phyloP scores from a whole-genome alignment of 2,888 invertebrate genomes.

The Temnothorax unifasciatus region DNA sequence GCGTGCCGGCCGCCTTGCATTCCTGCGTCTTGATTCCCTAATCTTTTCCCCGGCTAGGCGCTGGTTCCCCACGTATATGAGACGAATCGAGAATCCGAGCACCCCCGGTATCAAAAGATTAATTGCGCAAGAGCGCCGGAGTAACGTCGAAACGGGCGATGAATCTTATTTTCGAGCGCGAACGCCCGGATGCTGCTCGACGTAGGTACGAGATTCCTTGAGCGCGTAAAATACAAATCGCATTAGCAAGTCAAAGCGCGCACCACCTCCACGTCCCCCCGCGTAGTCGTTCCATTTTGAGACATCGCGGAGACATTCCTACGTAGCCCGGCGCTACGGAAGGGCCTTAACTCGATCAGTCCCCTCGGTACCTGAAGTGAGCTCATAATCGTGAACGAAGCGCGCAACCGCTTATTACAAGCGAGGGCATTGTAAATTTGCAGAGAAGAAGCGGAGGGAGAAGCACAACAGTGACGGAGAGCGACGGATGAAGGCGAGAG shows the following conservation, averaged over 20 bases:
- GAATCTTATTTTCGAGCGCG: conserved; percentile 3
- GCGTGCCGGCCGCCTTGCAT: conserved; percentile 54
- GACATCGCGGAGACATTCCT: conserved; percentile 57
- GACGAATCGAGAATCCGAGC: conserved; percentile 29
- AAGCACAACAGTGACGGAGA: conserved; percentile 44
- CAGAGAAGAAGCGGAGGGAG: conserved; percentile 66
- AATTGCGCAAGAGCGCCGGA: background rate
- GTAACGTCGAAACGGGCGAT: background rate
- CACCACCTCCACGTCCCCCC: background rate
- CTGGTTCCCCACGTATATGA: background rate
- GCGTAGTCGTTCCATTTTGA: conserved; percentile 26
- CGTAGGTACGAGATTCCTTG: background rate
- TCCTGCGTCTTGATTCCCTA: conserved; percentile 60
- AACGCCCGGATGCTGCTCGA: background rate
- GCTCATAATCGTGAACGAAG: conserved; percentile 79
- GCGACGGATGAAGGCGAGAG: conserved; percentile 26
- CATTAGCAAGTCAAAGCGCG: conserved; percentile 31
- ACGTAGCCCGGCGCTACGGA: conserved; percentile 53
- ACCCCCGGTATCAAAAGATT: conserved; percentile 27
- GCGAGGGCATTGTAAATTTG: conserved; percentile 79
- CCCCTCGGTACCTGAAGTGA: conserved; percentile 76
- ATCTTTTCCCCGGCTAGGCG: conserved; percentile 47
- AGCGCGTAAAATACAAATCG: conserved; percentile 28
- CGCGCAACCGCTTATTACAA: conserved; percentile 79
- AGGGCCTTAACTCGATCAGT: conserved; percentile 76